Conservation (phyloP, 2,888 invertebrate species). For the Meliscaeva auricollis region DNA sequence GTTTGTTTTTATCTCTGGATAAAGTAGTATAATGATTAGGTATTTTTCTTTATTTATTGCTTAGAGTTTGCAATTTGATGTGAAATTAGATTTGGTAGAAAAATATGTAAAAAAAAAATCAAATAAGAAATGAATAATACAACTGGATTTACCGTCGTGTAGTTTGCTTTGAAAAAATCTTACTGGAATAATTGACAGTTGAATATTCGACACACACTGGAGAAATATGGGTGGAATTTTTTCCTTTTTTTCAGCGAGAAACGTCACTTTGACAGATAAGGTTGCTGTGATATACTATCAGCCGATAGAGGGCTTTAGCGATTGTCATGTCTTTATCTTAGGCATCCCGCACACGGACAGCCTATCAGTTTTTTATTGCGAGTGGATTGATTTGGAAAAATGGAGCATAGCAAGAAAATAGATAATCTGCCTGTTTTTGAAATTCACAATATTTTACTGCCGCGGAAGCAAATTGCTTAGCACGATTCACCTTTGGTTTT, state of each 20-base stretch:
- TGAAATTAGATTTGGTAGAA: slow-evolving; percentile 17
- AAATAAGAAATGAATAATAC: slow-evolving; percentile 46
- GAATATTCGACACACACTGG: slow-evolving; percentile 41
- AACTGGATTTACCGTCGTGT: slow-evolving; percentile 26
- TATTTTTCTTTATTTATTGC: not conserved
- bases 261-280: slow-evolving; percentile 29
- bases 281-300: not conserved
- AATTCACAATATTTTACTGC: no score
- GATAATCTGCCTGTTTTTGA: no score
- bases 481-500: no score
- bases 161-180: slow-evolving; percentile 38
- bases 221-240: slow-evolving; percentile 52
- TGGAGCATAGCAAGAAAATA: no score
- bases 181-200: slow-evolving; percentile 58
- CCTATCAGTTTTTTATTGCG: not conserved
- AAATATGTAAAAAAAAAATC: slow-evolving; percentile 20
- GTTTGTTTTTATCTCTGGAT: slow-evolving; percentile 40
- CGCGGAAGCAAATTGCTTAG: no score
- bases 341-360: not conserved
- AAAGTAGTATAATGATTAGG: slow-evolving; percentile 25
- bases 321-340: not conserved
- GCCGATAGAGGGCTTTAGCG: slow-evolving; percentile 5
- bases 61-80: not conserved
- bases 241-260: slow-evolving; percentile 13
- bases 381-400: no score